Conservation (phyloP, 2,888 invertebrate genomes). For the Osmoderma eremita region DNA sequence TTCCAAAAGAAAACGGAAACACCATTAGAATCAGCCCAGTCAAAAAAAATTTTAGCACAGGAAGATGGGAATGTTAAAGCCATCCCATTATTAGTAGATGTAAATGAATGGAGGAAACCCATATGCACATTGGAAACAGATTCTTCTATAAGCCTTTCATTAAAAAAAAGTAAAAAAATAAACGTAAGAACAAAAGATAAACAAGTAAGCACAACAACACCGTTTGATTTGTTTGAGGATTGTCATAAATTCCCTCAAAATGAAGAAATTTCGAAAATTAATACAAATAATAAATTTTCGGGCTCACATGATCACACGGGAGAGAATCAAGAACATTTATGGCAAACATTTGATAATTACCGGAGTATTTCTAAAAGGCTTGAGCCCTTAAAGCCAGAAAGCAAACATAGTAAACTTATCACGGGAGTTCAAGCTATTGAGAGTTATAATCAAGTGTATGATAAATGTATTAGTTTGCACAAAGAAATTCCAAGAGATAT, state of each 20-base stretch:
- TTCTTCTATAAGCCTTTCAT: background rate
- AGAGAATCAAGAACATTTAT: background rate
- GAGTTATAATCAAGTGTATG: slow-evolving; percentile 28
- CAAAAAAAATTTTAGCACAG: too few relatives aligned
- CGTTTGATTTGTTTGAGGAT: slow-evolving; percentile 26
- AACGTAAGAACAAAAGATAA: slow-evolving; percentile 10
- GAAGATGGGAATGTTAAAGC: too few relatives aligned
- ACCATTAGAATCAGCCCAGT: background rate
- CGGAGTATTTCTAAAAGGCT: background rate
- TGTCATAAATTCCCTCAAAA: background rate
- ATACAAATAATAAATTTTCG: background rate
- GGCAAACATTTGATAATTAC: slow-evolving; percentile 21
- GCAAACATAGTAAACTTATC: slow-evolving; percentile 21
- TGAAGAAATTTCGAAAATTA: background rate
- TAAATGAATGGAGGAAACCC: slow-evolving; percentile 13
- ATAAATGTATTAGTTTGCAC: slow-evolving; percentile 20
- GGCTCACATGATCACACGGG: background rate
- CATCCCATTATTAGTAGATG: too few relatives aligned
- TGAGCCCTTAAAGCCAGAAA: background rate
- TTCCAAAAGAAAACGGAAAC: background rate
- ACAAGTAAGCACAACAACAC: slow-evolving; percentile 15
- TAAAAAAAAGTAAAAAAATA: background rate
- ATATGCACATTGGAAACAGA: slow-evolving; percentile 1
- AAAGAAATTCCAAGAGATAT: slow-evolving; percentile 24
- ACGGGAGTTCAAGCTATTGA: slow-evolving; percentile 29